Base-by-base conservation (phyloP, 2,113 vertebrate species). In the Anarhynchus alexandrinus region DNA sequence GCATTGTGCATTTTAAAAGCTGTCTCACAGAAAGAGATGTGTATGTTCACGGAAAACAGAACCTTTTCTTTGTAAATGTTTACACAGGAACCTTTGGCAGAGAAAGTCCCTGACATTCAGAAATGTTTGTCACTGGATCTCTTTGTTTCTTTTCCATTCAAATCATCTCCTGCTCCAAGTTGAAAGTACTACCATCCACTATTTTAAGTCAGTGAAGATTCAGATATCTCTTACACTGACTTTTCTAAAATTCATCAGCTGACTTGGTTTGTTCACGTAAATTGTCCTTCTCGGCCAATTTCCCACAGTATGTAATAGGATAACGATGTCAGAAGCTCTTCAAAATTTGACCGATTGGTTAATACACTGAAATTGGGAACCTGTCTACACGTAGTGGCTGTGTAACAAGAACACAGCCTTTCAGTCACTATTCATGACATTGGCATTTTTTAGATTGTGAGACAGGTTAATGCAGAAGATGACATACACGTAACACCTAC, bases 71-170 rank as follows among this genome's bases (percentile, higher is more conserved):
- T 40, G 64, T 58, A 88, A 93, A 81, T 79, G 82, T 86, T 95
- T 58, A 82, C 64, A 81, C 27, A 66, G 21, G 64, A 94, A 65
- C 11, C 32, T 71, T 90, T 90, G 85, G 79, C 76, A 96, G 45
- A 67, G 49, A 84, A 95, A 77, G 66, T 76, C 79, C 58, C 54
- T 57, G 55, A 80, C 87, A 69, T 78, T 91, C 76, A 94, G 84
- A 90, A 94, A 86, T 62, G 34, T 80, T 70, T 86, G 59, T 47
- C 57, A 77, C n/a, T 70, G 51, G 69, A 86, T 32, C 20, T 85
- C 88, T 81, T 93, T 89, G 66, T 85, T 91, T 93, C 79, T 91
- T 57, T 77, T 82, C 61, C 86, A 81, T 94, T 91, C 62, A 45
- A 89, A 70, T 59, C 9, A 54, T 36, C 76, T 80, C 34, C 54